A percentile compares a stretch with the other conserved stretches of the same genome.
Evolutionary conservation across 2,888 invertebrate genomes (phyloP).

Genomic region (Limulus polyphemus): DNA sequence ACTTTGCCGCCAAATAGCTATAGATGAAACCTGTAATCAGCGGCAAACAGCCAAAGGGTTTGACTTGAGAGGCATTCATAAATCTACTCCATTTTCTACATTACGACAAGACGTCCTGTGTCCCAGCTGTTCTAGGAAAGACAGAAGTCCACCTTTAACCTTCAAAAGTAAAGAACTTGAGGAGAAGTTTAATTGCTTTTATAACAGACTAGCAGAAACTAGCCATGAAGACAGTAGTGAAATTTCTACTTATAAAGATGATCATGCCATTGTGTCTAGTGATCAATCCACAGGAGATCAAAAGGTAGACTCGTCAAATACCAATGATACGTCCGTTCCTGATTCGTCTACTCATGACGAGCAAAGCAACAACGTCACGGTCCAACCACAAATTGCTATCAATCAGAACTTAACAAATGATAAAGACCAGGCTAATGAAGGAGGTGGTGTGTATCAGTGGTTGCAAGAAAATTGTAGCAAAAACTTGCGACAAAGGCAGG

Average conservation of each 20-base stretch:
- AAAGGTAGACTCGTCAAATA: conserved; percentile 8
- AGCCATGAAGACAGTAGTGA: conserved; percentile 26
- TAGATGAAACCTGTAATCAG: background rate
- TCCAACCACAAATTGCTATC: conserved; percentile 9
- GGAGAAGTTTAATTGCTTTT: conserved; percentile 26
- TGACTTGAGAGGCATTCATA: background rate
- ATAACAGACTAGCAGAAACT: conserved; percentile 25
- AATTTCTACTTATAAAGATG: conserved; percentile 23
- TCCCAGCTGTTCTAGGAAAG: conserved; percentile 24
- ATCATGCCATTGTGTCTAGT: conserved; percentile 17
- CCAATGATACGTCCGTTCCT: conserved; percentile 6
- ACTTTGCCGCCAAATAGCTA: background rate
- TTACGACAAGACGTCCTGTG: conserved; percentile 5
- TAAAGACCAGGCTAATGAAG: background rate
- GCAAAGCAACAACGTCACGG: conserved; percentile 10
- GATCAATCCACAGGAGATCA: conserved; percentile 17
- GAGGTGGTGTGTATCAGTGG: background rate
- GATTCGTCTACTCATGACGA: conserved; percentile 15
- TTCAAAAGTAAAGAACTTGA: conserved; percentile 24
- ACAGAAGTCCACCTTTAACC: conserved; percentile 12
- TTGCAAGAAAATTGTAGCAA: background rate
- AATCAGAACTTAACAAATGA: conserved; percentile 2
- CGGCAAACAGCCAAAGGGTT: background rate
- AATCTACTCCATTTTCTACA: conserved; percentile 10
- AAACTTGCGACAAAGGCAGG: background rate